Percentiles rank a stretch among this genome's conserved stretches.
Conservation (phyloP, 2,797 vertebrate genomes). For the Oreonectes daqikongensis region DNA sequence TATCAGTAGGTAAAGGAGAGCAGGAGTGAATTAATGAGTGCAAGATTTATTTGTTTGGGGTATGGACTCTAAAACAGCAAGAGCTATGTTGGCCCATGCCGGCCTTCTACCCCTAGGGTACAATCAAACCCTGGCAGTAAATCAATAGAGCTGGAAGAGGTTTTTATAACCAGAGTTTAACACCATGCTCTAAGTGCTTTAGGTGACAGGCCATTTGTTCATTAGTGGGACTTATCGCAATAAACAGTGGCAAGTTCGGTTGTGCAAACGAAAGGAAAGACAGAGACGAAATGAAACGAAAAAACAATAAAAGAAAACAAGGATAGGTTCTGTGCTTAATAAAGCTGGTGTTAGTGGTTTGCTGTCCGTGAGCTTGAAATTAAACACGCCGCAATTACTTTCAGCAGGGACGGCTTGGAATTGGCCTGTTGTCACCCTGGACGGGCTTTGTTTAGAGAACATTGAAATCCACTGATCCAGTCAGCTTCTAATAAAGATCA, state of each 20-base stretch:
- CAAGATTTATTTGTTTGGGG: slow-evolving; percentile 87
- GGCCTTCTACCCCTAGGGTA: slow-evolving; percentile 80
- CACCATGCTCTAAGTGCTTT: slow-evolving; percentile 81
- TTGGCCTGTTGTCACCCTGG: slow-evolving; percentile 6
- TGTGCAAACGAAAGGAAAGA: slow-evolving; percentile 62
- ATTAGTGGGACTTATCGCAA: slow-evolving; percentile 86
- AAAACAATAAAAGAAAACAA: slow-evolving; percentile 71
- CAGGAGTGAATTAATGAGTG: slow-evolving; percentile 79
- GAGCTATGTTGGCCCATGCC: slow-evolving; percentile 78
- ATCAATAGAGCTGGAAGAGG: slow-evolving; percentile 85
- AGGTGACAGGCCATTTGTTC: slow-evolving; percentile 87
- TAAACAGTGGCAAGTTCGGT: slow-evolving; percentile 80
- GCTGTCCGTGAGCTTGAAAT: slow-evolving; percentile 68
- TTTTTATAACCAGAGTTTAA: slow-evolving; percentile 85
- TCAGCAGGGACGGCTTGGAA: slow-evolving; percentile 34
- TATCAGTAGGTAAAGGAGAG: slow-evolving; percentile 69
- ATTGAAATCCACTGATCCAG: slow-evolving; percentile 15
- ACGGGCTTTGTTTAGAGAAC: slow-evolving; percentile 21
- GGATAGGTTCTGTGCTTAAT: slow-evolving; percentile 70
- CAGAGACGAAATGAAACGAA: slow-evolving; percentile 54
- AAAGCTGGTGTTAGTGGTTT: slow-evolving; percentile 68
- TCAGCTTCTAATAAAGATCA: slow-evolving; percentile 33
- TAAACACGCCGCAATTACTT: slow-evolving; percentile 75
- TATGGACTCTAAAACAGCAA: slow-evolving; percentile 86
- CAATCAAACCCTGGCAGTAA: slow-evolving; percentile 86